Conservation (phyloP, 2,797 vertebrate species). For the Squalus acanthias region DNA sequence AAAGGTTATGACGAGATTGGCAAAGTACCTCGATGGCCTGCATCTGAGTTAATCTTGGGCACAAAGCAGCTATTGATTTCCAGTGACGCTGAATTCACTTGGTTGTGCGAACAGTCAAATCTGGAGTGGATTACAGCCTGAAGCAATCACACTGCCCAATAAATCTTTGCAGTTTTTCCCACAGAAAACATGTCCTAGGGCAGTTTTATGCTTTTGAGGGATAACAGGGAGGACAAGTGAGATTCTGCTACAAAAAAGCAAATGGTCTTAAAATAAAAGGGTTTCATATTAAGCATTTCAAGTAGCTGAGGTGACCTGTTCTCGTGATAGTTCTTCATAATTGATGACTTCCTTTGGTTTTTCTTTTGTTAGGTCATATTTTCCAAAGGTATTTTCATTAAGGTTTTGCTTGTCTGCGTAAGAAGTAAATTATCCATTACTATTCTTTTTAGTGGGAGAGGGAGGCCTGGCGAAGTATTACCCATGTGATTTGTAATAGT, state of each 20-base stretch:
- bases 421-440: neutral
- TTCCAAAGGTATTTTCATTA: neutral
- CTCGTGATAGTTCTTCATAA: neutral
- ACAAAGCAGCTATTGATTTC: constrained; percentile 12
- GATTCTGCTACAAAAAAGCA: neutral
- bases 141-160: neutral
- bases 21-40: neutral
- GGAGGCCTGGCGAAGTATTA: neutral
- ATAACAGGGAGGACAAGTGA: neutral
- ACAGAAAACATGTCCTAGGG: neutral
- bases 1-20: neutral
- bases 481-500: neutral
- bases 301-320: neutral
- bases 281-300: neutral
- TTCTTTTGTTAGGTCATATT: neutral
- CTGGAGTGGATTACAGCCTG: constrained; percentile 13
- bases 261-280: neutral
- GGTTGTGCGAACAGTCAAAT: neutral
- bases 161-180: neutral
- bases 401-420: neutral
- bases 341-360: neutral
- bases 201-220: neutral
- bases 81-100: neutral
- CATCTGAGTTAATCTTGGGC: neutral
- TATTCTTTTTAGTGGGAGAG: neutral